Evolutionary conservation across 2,797 vertebrate genomes (phyloP).

Genomic region (Galagoides demidoff): DNA sequence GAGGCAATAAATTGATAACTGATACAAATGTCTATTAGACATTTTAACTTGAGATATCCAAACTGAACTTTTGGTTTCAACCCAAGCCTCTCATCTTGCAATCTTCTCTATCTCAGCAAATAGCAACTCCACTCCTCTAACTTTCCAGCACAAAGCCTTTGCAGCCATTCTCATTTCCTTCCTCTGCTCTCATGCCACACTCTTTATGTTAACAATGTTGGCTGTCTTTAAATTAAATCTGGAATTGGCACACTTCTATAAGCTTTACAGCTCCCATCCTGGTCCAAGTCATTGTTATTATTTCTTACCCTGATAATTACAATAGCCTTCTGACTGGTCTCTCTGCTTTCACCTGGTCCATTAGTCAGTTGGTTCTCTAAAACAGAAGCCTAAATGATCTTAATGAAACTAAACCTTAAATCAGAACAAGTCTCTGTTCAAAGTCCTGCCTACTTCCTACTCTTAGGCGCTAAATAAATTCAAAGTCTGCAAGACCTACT

Average conservation of each 20-base stretch:
- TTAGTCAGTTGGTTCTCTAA: neutral
- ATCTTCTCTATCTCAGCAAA: neutral
- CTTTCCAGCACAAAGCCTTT: neutral
- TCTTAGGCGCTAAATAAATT: neutral
- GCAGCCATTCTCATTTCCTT: neutral
- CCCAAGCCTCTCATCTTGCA: neutral
- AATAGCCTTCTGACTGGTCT: neutral
- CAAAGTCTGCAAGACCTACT: neutral
- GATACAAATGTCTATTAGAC: neutral
- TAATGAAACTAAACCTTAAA: slow-evolving; percentile 7
- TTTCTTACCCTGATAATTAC: neutral
- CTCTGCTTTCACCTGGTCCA: neutral
- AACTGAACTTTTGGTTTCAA: slow-evolving; percentile 11
- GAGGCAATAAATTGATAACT: neutral
- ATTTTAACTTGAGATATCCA: neutral
- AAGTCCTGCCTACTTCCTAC: fast-evolving
- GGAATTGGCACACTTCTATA: neutral
- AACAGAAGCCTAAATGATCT: neutral
- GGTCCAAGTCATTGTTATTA: neutral
- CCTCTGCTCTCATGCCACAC: neutral
- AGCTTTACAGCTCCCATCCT: neutral
- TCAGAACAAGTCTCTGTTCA: neutral
- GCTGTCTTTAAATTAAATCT: neutral
- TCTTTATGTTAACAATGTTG: neutral
- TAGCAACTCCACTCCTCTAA: neutral